Evolutionary conservation across 2,797 vertebrate species (phyloP), one percentile per base, ranked within the genome.

Genomic region (Muscicapa comitata): DNA sequence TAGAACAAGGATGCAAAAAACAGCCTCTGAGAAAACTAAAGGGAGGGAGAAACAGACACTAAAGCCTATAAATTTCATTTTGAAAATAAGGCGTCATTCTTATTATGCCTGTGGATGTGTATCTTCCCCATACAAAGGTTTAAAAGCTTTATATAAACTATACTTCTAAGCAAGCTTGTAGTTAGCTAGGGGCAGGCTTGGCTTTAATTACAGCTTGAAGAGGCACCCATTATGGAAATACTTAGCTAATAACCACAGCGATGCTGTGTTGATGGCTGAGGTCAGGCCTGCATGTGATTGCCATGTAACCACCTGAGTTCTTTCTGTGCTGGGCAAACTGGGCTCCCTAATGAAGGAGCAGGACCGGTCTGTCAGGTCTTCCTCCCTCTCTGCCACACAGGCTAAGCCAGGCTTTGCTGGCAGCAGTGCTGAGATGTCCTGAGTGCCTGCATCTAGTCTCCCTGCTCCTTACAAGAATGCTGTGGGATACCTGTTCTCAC

Each of bases 211-310:
- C 55, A 95, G 82, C 81, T 87, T 93, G 90, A 61, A 71, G 72
- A 95, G 81, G 94, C 92, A 85, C 68, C 78, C 74, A 79, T 90
- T 89, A 95, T 94, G 93, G 77, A 92, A 93, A 97, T 93, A 79
- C 50, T 89, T 95, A 66, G 80, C 72, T 97, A 96, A 95, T 85
- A 95, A 96, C 86, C 88, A 87, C 35, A 87, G 93, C 1, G 4
- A 82, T 87, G 86, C n/a, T 87, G 59, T 79, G 67, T 0, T 85
- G 86, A 92, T 77, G 88, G 92, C 67, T 94, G 74, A 91, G 93
- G 86, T 85, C 92, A 92, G 94, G 81, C 57, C 71, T 73, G 83
- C 92, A 82, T 57, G 61, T 63, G 88, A 90, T 45, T 81, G 77
- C 80, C 9, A 2, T 76, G 77, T 45, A 92, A 92, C 31, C 66